These are phyloP conservation scores for Holothuria leucospilota DNA, from an alignment of 53 echinoderm and acorn worm species.

Conservation along the genomic window DNA sequence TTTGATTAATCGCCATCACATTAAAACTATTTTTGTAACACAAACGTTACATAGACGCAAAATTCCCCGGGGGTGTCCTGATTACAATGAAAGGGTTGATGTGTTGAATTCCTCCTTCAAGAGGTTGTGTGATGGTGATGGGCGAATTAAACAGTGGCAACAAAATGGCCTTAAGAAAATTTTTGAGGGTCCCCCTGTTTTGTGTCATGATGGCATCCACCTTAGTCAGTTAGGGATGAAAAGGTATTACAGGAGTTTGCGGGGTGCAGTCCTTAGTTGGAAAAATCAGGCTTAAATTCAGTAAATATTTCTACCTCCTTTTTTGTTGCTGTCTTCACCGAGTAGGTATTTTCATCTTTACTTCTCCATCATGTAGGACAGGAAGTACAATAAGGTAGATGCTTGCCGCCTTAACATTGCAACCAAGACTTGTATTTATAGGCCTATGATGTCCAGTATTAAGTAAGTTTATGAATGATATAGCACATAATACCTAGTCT, in stretches of 20 bases:
- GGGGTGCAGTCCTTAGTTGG: constrained; percentile 1
- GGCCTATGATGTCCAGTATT: no score
- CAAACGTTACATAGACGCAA: constrained; percentile 24
- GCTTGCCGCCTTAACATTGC: no score
- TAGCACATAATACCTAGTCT: no score
- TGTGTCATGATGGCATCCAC: constrained; percentile 23
- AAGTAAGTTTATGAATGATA: no score
- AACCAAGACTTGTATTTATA: no score
- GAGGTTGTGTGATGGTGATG: not conserved
- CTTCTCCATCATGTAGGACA: no score
- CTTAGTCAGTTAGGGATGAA: constrained; percentile 17
- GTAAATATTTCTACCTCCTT: no score
- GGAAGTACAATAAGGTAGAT: no score
- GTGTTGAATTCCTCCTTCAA: constrained; percentile 7
- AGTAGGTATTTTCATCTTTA: no score
- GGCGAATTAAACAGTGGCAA: not conserved
- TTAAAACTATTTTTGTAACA: not conserved
- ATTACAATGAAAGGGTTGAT: constrained; percentile 14
- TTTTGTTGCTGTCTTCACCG: no score
- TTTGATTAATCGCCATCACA: not conserved
- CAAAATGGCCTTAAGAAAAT: constrained; percentile 19
- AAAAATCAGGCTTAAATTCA: not conserved
- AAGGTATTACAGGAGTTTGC: not conserved
- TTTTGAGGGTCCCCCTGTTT: not conserved
- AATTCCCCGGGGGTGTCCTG: not conserved